These are phyloP conservation scores for Epistrophe eligans DNA, from an alignment of 2,888 invertebrate genomes.

Conservation along the genomic window DNA sequence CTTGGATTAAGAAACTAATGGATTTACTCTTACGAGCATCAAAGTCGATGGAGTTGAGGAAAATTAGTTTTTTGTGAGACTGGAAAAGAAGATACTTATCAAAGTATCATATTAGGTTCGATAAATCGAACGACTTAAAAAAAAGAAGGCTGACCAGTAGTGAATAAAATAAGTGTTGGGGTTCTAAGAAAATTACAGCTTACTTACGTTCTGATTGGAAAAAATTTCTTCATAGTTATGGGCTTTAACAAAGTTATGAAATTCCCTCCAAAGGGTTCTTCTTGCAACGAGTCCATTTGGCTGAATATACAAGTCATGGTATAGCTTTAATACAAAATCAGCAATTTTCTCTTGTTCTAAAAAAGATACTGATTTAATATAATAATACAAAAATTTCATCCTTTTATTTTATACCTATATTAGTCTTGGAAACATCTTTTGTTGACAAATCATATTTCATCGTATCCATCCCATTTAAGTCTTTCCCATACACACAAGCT, in stretches of 20 bases:
- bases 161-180: too few relatives aligned
- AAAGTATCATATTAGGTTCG: too few relatives aligned
- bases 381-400: background rate
- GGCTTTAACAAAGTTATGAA: background rate
- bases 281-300: background rate
- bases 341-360: background rate
- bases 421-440: background rate
- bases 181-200: background rate
- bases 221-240: background rate
- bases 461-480: background rate
- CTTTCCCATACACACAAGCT: background rate
- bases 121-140: too few relatives aligned
- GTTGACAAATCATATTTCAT: too few relatives aligned
- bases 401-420: background rate
- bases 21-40: too few relatives aligned
- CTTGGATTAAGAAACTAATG: too few relatives aligned
- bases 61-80: too few relatives aligned
- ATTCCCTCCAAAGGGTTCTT: background rate
- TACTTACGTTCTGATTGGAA: background rate
- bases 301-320: background rate
- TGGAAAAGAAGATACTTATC: too few relatives aligned
- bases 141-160: too few relatives aligned
- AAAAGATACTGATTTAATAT: background rate
- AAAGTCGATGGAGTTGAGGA: too few relatives aligned
- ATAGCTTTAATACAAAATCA: constrained; percentile 9